Conservation (phyloP, 1,140 invertebrate genomes). For the Bradysia coprophila region DNA sequence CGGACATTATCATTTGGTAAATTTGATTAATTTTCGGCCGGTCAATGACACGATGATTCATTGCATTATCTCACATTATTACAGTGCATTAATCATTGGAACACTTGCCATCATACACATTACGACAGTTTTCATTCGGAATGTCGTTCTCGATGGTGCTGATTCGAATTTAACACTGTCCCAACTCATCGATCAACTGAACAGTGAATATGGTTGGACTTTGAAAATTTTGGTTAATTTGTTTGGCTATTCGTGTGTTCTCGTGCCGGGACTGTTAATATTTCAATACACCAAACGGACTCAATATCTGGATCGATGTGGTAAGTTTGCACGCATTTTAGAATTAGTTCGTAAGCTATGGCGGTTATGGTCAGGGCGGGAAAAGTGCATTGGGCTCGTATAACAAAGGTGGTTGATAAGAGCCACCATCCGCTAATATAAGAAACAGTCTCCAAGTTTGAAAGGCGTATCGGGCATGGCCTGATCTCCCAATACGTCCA, state of each 20-base stretch:
- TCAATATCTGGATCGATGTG: constrained; percentile 62
- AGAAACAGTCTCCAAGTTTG: too few relatives aligned
- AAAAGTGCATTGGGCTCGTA: too few relatives aligned
- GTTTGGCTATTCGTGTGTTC: constrained; percentile 73
- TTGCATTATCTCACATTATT: too few relatives aligned
- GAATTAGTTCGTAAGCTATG: too few relatives aligned
- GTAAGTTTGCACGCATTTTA: constrained; percentile 31
- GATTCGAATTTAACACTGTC: constrained; percentile 14
- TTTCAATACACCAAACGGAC: constrained; percentile 64
- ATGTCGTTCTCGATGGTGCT: constrained; percentile 9
- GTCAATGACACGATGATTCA: too few relatives aligned
- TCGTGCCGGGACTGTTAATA: constrained; percentile 70
- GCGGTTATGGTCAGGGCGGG: too few relatives aligned
- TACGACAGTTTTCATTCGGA: constrained; percentile 16
- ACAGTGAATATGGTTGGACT: constrained; percentile 48
- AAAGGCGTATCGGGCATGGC: too few relatives aligned
- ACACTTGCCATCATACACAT: constrained; percentile 19
- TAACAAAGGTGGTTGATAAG: too few relatives aligned
- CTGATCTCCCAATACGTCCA: too few relatives aligned
- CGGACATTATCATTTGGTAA: too few relatives aligned
- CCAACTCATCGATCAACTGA: constrained; percentile 17
- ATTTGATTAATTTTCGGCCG: too few relatives aligned
- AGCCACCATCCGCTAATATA: too few relatives aligned
- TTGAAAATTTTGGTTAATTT: constrained; percentile 60
- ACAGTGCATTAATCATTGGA: constrained; percentile 15